Evolutionary conservation across 2,888 invertebrate genomes (phyloP).

Genomic region (Drosophila rellima): DNA sequence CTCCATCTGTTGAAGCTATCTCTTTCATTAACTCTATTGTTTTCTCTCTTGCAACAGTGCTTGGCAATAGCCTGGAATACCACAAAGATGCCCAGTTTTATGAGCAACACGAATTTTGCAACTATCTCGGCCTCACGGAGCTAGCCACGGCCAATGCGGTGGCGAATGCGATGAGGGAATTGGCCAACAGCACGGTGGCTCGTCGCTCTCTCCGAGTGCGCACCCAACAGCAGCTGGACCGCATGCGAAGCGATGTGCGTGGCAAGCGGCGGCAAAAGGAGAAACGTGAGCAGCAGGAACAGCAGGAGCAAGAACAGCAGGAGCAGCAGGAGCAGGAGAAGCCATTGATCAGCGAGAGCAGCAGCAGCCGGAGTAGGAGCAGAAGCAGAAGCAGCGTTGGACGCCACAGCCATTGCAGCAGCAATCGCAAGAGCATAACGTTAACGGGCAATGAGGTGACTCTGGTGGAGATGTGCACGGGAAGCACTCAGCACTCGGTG

Average conservation of each 20-base stretch:
- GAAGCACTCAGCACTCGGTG: not conserved
- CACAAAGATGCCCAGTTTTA: slow-evolving; percentile 60
- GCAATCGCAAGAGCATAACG: slow-evolving; percentile 19
- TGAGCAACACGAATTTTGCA: slow-evolving; percentile 85
- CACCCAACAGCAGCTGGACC: slow-evolving; percentile 75
- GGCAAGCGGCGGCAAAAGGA: slow-evolving; percentile 50
- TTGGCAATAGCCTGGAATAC: slow-evolving; percentile 16
- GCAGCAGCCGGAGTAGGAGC: slow-evolving; percentile 20
- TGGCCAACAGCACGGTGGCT: slow-evolving; percentile 77
- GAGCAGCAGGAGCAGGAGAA: slow-evolving; percentile 1
- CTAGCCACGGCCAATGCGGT: slow-evolving; percentile 84
- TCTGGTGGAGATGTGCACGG: not conserved
- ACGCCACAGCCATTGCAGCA: slow-evolving; percentile 16
- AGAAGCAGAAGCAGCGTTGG: slow-evolving; percentile 4
- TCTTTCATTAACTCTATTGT: not conserved
- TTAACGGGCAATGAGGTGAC: not conserved
- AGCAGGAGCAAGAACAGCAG: slow-evolving; percentile 12
- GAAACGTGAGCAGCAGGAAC: slow-evolving; percentile 24
- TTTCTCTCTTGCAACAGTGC: slow-evolving; percentile 23
- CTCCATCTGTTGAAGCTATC: not conserved
- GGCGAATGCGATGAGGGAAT: slow-evolving; percentile 77
- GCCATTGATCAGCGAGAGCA: slow-evolving; percentile 14
- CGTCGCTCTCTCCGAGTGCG: slow-evolving; percentile 82
- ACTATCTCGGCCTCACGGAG: slow-evolving; percentile 84
- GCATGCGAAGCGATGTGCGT: slow-evolving; percentile 67